A percentile compares a stretch with the other conserved stretches of the same genome.
Conservation (phyloP, 2,888 invertebrate species). For the Drosophila mulleri region DNA sequence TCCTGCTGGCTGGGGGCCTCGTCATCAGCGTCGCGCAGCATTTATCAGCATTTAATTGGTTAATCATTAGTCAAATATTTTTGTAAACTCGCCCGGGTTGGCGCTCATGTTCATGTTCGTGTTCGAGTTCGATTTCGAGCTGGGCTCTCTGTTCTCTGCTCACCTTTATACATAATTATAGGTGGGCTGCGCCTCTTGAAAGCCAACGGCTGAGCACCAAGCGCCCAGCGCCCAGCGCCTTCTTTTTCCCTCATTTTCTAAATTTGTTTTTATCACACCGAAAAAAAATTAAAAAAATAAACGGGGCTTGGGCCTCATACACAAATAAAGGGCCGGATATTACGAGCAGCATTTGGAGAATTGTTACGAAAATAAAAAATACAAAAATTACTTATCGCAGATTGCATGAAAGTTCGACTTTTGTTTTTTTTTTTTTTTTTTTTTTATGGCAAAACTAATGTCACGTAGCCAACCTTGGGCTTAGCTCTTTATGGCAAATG, state of each 20-base stretch:
- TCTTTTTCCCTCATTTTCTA: background rate
- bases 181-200: conserved; percentile 16
- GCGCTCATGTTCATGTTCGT: background rate
- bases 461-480: conserved; percentile 11
- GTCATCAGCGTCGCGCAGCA: conserved; percentile 25
- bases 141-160: conserved; percentile 25
- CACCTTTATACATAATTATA: conserved; percentile 42
- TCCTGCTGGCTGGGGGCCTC: background rate
- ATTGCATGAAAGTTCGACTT: conserved; percentile 15
- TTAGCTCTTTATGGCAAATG: background rate
- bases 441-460: conserved; percentile 12
- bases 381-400: conserved; percentile 28
- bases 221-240: background rate
- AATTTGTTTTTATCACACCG: conserved; percentile 9
- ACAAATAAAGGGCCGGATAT: conserved; percentile 46
- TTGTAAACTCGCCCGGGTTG: conserved; percentile 35
- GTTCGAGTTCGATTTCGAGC: conserved; percentile 6
- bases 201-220: conserved; percentile 1
- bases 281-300: too few relatives aligned
- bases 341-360: conserved; percentile 26
- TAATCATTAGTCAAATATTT: conserved; percentile 78
- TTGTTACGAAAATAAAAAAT: conserved; percentile 9
- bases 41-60: conserved; percentile 73
- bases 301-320: conserved; percentile 24
- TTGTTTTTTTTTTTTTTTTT: background rate